Percentiles rank a stretch among this genome's conserved stretches.
Conservation (phyloP, 2,797 vertebrate species). For the Bufotes viridis region DNA sequence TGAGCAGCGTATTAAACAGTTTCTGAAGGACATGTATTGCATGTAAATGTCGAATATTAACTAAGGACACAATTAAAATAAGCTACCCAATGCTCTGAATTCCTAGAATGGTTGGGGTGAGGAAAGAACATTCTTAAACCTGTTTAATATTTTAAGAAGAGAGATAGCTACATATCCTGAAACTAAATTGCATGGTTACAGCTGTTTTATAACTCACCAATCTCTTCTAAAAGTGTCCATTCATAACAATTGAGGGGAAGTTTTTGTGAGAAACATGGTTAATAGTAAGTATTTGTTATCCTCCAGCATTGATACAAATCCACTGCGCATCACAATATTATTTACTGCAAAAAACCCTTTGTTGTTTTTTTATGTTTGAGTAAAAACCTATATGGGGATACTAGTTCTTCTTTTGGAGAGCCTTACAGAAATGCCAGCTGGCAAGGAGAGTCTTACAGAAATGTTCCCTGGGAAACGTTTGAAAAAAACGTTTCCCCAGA, state of each 20-base stretch:
- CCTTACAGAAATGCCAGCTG: too few relatives aligned
- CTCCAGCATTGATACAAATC: not conserved
- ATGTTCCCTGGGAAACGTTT: too few relatives aligned
- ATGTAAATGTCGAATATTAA: constrained; percentile 39
- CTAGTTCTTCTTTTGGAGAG: too few relatives aligned
- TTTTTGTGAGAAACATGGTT: not conserved
- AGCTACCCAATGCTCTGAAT: constrained; percentile 7
- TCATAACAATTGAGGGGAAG: not conserved
- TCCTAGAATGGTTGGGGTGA: not conserved
- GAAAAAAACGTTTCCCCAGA: too few relatives aligned
- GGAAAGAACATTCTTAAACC: not conserved
- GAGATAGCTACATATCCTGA: not conserved
- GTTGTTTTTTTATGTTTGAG: not conserved
- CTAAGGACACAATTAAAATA: constrained; percentile 7
- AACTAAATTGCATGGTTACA: not conserved
- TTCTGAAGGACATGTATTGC: constrained; percentile 17
- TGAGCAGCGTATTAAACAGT: constrained; percentile 28
- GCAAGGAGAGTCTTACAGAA: too few relatives aligned
- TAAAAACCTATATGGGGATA: too few relatives aligned
- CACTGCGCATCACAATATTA: not conserved
- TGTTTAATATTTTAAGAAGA: constrained; percentile 16
- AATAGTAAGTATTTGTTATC: not conserved
- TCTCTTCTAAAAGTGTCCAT: not conserved
- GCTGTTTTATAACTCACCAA: not conserved
- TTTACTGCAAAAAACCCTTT: not conserved